Conservation (phyloP, 2,113 vertebrate genomes). For the Zingel zingel region DNA sequence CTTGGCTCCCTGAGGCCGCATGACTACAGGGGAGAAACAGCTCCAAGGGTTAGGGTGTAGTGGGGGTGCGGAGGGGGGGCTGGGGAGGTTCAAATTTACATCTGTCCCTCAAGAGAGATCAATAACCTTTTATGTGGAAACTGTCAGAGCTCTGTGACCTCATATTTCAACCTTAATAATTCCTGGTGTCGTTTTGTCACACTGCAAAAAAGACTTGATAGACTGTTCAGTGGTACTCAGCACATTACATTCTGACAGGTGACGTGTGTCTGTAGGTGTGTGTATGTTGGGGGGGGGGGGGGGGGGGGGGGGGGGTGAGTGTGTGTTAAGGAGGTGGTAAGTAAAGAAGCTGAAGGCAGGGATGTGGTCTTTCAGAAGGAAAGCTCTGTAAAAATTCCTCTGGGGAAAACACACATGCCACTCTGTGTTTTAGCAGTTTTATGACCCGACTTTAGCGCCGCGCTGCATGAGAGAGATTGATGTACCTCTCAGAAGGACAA, state of each 20-base stretch:
- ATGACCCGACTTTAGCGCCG: slow-evolving; percentile 70
- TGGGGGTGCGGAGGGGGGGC: background rate
- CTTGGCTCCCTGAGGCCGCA: slow-evolving; percentile 41
- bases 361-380: slow-evolving; percentile 62
- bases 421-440: slow-evolving; percentile 78
- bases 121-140: slow-evolving; percentile 66
- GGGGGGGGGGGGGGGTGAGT: background rate
- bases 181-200: slow-evolving; percentile 56
- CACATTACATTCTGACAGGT: slow-evolving; percentile 56
- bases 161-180: slow-evolving; percentile 63
- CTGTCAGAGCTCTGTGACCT: slow-evolving; percentile 54
- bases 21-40: slow-evolving; percentile 53
- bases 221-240: slow-evolving; percentile 30
- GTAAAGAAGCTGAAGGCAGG: slow-evolving; percentile 50
- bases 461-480: slow-evolving; percentile 81
- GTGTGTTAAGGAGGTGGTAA: slow-evolving; percentile 54
- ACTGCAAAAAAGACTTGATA: slow-evolving; percentile 41
- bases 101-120: slow-evolving; percentile 66
- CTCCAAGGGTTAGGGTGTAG: slow-evolving; percentile 17
- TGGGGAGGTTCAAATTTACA: slow-evolving; percentile 56
- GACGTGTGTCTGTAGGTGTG: slow-evolving; percentile 46
- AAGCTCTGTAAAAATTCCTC: slow-evolving; percentile 81
- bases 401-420: slow-evolving; percentile 67
- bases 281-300: background rate
- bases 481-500: slow-evolving; percentile 76